Evolutionary conservation across 2,797 vertebrate genomes (phyloP).

Genomic region (Prionace glauca): DNA sequence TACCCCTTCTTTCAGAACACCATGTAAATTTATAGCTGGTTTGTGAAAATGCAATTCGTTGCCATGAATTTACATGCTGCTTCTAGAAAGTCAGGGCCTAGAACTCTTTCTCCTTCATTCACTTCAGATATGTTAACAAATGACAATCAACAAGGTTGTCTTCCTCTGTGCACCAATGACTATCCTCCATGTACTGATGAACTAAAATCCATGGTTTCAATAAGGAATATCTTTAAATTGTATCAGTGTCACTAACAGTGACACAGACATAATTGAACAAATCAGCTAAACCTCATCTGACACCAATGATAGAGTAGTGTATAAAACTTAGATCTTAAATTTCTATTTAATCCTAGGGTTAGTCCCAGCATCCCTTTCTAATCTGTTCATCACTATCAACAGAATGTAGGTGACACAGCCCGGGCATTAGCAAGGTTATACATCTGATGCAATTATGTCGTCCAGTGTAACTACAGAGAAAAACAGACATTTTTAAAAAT

Average conservation of each 20-base stretch:
- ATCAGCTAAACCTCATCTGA: neutral
- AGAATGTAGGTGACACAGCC: neutral
- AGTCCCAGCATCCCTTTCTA: neutral
- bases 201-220: slow-evolving; percentile 26
- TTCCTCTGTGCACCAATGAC: neutral
- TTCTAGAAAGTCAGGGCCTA: neutral
- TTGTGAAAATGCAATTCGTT: neutral
- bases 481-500: neutral
- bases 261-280: neutral
- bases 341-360: neutral
- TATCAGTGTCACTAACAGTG: neutral
- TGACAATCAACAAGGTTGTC: neutral
- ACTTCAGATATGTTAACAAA: neutral
- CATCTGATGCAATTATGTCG: neutral
- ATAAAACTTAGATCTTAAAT: neutral
- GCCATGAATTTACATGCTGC: neutral
- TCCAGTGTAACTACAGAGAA: neutral
- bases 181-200: slow-evolving; percentile 23
- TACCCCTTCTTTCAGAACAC: neutral
- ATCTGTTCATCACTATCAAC: neutral
- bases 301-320: neutral
- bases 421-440: neutral
- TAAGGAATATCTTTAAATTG: neutral
- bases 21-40: neutral
- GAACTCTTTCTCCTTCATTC: slow-evolving; percentile 21